These are phyloP conservation scores for Ectropis crepuscularia DNA, from an alignment of 2,888 invertebrate species.

Conservation along the genomic window DNA sequence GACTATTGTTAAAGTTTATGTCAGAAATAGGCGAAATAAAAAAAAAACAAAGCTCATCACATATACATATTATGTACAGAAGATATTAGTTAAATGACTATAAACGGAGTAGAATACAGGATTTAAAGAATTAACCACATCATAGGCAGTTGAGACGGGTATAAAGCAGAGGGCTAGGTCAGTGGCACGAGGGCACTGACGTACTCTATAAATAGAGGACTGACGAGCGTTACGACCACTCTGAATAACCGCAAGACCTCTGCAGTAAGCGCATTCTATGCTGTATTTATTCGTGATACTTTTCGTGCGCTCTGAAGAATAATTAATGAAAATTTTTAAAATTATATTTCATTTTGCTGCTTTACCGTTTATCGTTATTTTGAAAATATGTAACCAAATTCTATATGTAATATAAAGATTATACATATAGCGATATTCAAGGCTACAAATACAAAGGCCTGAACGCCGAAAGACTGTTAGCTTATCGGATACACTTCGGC, in stretches of 20 bases:
- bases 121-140: slow-evolving; percentile 19
- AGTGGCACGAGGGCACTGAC: slow-evolving; percentile 62
- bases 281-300: background rate
- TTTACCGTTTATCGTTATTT: background rate
- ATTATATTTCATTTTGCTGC: background rate
- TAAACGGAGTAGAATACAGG: slow-evolving; percentile 13
- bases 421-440: too few species aligned
- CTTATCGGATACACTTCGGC: too few species aligned
- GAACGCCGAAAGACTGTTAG: too few species aligned
- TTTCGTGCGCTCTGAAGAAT: background rate
- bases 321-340: background rate
- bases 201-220: slow-evolving; percentile 59
- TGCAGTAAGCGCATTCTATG: slow-evolving; percentile 28
- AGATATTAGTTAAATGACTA: background rate
- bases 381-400: too few species aligned
- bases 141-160: slow-evolving; percentile 21
- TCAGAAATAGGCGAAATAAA: too few species aligned
- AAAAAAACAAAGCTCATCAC: too few species aligned
- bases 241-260: slow-evolving; percentile 60
- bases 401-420: too few species aligned
- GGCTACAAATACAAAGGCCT: too few species aligned
- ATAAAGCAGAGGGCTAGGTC: slow-evolving; percentile 64
- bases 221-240: slow-evolving; percentile 43
- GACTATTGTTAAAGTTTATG: too few species aligned
- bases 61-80: background rate